These are phyloP conservation scores for Emydocephalus ijimae DNA, from an alignment of 2,113 vertebrate genomes.

Conservation along the genomic window DNA sequence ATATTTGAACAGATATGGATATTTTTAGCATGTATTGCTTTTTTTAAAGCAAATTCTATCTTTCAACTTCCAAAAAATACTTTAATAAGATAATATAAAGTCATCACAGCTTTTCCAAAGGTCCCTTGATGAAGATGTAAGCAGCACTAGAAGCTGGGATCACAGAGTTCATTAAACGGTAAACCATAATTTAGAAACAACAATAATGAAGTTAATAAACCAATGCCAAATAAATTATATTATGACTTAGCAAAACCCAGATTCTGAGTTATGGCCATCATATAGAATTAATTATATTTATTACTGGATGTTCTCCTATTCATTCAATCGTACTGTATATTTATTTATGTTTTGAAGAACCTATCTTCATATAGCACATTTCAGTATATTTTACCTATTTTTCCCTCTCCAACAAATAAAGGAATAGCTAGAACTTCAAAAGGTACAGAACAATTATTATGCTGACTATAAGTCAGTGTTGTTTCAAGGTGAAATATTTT, in stretches of 20 bases:
- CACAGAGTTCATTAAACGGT: not conserved
- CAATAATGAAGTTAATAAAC: not conserved
- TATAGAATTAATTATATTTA: not conserved
- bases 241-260: not conserved
- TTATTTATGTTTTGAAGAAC: not conserved
- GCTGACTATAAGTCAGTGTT: not conserved
- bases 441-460: not conserved
- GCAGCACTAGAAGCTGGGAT: not conserved
- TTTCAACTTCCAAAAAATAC: not conserved
- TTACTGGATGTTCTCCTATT: not conserved
- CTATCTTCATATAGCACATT: not conserved
- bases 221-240: not conserved
- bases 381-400: not conserved
- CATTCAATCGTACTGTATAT: not conserved
- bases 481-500: not conserved
- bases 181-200: not conserved
- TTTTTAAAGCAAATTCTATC: not conserved
- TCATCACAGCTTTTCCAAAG: not conserved
- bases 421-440: not conserved
- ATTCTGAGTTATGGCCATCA: not conserved
- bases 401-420: not conserved
- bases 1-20: not conserved
- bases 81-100: not conserved
- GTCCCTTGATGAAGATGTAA: not conserved
- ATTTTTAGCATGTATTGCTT: not conserved